These are phyloP conservation scores for Fundulus diaphanus DNA, from an alignment of 2,797 vertebrate genomes.

Conservation along the genomic window DNA sequence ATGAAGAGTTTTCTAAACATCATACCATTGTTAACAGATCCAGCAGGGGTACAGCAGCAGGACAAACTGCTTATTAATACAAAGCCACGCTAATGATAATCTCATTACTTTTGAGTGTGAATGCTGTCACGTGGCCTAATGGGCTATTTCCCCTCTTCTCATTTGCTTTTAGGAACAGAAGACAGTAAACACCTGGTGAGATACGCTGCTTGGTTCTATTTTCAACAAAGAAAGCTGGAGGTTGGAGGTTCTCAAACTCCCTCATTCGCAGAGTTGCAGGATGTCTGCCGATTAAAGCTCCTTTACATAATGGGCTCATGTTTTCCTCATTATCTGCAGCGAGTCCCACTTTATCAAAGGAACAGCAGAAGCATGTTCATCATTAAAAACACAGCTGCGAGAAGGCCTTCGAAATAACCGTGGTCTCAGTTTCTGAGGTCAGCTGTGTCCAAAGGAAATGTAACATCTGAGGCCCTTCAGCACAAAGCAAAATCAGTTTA, in stretches of 20 bases:
- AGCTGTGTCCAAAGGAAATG: constrained; percentile 33
- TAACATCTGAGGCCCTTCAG: constrained; percentile 29
- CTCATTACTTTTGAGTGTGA: constrained; percentile 10
- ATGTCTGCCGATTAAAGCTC: constrained; percentile 44
- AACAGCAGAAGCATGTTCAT: constrained; percentile 43
- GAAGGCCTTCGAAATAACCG: constrained; percentile 32
- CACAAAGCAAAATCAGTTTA: constrained; percentile 45
- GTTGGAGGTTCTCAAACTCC: constrained; percentile 4
- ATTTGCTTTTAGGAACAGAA: constrained; percentile 27
- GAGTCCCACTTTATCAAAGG: constrained; percentile 43
- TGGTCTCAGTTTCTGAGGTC: constrained; percentile 29
- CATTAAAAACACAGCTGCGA: constrained; percentile 50
- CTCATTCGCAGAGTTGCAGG: constrained; percentile 27
- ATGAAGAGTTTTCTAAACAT: constrained; percentile 10
- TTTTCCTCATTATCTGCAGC: constrained; percentile 57
- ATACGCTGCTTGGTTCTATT: constrained; percentile 24
- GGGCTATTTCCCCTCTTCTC: constrained; percentile 3
- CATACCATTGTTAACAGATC: constrained; percentile 33
- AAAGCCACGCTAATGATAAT: constrained; percentile 23
- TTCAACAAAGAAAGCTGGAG: constrained; percentile 11
- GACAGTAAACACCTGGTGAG: constrained; percentile 15
- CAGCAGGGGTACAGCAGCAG: neutral
- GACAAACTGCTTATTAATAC: constrained; percentile 37
- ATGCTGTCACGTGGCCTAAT: constrained; percentile 19
- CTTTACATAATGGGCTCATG: constrained; percentile 51